Percentiles rank a stretch among this genome's conserved stretches.
Conservation (phyloP, 2,797 vertebrate genomes). For the Triplophysa yarkandensis region DNA sequence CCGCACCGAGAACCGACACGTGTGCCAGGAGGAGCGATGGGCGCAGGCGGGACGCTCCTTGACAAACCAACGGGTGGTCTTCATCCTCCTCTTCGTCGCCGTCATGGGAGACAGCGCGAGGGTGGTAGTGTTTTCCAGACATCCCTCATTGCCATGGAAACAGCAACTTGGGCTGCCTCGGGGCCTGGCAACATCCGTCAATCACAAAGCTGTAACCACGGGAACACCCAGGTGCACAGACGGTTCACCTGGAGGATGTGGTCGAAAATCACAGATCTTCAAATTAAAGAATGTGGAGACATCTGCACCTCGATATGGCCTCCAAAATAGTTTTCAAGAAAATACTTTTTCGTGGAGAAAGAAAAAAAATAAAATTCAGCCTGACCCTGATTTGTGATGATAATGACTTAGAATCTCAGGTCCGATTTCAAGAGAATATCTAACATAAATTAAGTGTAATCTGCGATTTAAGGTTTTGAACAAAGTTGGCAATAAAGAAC, state of each 20-base stretch:
- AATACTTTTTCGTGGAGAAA: no score
- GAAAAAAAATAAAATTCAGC: no score
- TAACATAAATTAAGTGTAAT: no score
- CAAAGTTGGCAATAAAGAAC: no score
- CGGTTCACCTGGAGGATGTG: slow-evolving; percentile 6
- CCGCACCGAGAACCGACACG: neutral
- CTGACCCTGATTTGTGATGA: no score
- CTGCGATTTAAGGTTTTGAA: no score
- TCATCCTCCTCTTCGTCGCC: slow-evolving; percentile 35
- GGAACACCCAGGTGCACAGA: slow-evolving; percentile 40
- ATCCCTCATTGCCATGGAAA: slow-evolving; percentile 54
- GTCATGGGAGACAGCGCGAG: neutral
- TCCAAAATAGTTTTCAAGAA: neutral
- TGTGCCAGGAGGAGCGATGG: slow-evolving; percentile 38
- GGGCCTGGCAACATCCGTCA: slow-evolving; percentile 31
- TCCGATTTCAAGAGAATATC: no score
- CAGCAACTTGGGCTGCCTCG: slow-evolving; percentile 25
- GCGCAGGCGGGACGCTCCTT: slow-evolving; percentile 8
- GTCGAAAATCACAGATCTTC: neutral
- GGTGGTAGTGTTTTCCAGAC: slow-evolving; percentile 31
- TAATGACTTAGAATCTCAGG: no score
- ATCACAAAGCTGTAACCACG: slow-evolving; percentile 46
- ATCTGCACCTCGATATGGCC: neutral
- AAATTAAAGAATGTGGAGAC: neutral
- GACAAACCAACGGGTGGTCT: slow-evolving; percentile 14